These are phyloP conservation scores for Phrixothrix hirtus DNA, from an alignment of 2,888 invertebrate species.

Conservation along the genomic window DNA sequence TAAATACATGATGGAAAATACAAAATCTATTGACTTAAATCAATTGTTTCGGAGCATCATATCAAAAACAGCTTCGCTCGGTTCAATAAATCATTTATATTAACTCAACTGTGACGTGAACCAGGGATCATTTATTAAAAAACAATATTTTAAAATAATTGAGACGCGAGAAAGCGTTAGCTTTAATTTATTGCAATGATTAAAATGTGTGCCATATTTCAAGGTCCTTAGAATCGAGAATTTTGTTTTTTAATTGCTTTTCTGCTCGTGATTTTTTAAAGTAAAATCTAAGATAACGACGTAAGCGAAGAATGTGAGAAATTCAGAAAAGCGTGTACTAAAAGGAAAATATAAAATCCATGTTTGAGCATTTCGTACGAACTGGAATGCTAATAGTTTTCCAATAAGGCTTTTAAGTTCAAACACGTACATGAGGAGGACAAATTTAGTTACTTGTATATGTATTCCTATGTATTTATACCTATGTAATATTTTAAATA, in stretches of 20 bases:
- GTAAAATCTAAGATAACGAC: conserved; percentile 13
- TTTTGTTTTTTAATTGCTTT: conserved; percentile 17
- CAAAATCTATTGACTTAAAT: too few relatives aligned
- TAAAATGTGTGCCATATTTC: too few relatives aligned
- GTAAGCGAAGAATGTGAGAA: conserved; percentile 14
- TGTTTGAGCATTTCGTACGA: conserved; percentile 15
- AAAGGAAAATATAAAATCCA: conserved; percentile 19
- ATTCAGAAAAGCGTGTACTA: conserved; percentile 12
- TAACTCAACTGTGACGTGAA: too few relatives aligned
- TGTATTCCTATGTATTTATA: conserved; percentile 3
- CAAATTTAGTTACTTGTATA: conserved; percentile 2
- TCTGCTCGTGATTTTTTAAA: conserved; percentile 14
- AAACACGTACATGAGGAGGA: conserved; percentile 6
- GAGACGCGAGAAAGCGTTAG: too few relatives aligned
- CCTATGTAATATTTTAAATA: not conserved
- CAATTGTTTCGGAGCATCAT: too few relatives aligned
- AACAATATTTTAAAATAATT: too few relatives aligned
- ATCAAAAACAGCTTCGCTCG: too few relatives aligned
- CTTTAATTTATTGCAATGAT: too few relatives aligned
- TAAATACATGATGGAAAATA: too few relatives aligned
- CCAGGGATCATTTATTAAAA: too few relatives aligned
- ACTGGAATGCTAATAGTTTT: conserved; percentile 20
- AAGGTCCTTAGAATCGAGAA: too few relatives aligned
- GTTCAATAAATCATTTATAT: too few relatives aligned
- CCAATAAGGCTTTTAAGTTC: conserved; percentile 1